phyloP scores from a whole-genome alignment of 2,888 invertebrate species.

The Xiphydria camelus region DNA sequence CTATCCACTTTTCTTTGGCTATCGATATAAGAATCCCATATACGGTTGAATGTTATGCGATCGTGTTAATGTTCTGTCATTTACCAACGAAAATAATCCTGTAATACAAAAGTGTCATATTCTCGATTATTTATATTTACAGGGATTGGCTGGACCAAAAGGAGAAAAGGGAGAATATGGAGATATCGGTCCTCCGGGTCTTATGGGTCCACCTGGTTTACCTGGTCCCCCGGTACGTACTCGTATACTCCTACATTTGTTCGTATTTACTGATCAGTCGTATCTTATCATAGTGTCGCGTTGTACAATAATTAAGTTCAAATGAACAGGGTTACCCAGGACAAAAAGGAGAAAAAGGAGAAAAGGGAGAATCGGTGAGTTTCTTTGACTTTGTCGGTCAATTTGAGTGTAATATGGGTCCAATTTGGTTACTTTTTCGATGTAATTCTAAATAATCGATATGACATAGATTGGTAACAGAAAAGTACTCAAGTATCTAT shows the following conservation, averaged over 20 bases:
- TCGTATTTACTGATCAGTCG: background rate
- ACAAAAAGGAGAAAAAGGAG: constrained; percentile 87
- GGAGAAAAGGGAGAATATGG: constrained; percentile 89
- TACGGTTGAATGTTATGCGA: too few species aligned
- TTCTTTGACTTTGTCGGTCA: background rate
- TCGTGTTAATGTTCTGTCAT: too few species aligned
- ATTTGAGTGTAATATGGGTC: background rate
- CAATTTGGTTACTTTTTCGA: background rate
- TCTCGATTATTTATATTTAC: constrained; percentile 34
- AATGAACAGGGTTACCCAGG: constrained; percentile 77
- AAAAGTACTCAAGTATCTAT: too few species aligned
- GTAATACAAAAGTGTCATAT: too few species aligned
- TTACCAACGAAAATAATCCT: too few species aligned
- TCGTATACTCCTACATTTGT: background rate
- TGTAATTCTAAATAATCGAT: too few species aligned
- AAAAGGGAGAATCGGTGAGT: constrained; percentile 91
- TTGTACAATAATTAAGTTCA: constrained; percentile 2
- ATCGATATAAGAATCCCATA: too few species aligned
- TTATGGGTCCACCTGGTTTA: constrained; percentile 89
- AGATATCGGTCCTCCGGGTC: constrained; percentile 90
- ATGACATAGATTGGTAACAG: too few species aligned
- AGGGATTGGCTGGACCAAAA: constrained; percentile 83
- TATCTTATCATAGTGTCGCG: constrained; percentile 1
- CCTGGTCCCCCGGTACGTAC: constrained; percentile 63
- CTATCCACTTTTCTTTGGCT: too few species aligned